A percentile compares a stretch with the other conserved stretches of the same genome.
These are phyloP conservation scores for Callionymus lyra DNA, from an alignment of 2,113 vertebrate species.

Conservation along the genomic window DNA sequence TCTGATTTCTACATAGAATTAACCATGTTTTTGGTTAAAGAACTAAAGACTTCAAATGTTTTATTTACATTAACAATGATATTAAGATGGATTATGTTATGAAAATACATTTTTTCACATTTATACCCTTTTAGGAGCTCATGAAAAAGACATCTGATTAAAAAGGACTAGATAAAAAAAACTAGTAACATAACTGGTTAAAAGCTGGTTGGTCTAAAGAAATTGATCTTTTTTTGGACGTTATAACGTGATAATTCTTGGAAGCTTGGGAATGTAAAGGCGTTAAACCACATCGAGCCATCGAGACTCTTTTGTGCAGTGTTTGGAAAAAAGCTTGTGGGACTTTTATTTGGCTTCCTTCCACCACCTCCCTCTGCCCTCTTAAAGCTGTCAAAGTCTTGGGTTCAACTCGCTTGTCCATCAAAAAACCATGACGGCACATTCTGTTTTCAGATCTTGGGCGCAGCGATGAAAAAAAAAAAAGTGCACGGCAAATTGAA, in stretches of 20 bases:
- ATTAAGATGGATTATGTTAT: too few relatives aligned
- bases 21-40: too few relatives aligned
- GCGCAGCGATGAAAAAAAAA: conserved; percentile 12
- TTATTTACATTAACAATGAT: too few relatives aligned
- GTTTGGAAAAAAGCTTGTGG: conserved; percentile 62
- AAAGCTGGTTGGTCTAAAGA: conserved; percentile 56
- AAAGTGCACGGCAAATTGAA: conserved; percentile 31
- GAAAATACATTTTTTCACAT: too few relatives aligned
- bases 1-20: too few relatives aligned
- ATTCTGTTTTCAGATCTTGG: conserved; percentile 44
- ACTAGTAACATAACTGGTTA: too few relatives aligned
- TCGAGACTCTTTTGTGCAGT: conserved; percentile 37
- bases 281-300: conserved; percentile 60
- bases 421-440: conserved; percentile 57
- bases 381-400: conserved; percentile 42
- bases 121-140: too few relatives aligned
- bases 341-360: conserved; percentile 34
- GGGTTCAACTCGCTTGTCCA: conserved; percentile 56
- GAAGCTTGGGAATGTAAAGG: conserved; percentile 58
- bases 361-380: conserved; percentile 26
- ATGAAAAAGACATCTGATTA: too few relatives aligned
- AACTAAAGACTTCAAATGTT: too few relatives aligned
- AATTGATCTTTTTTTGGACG: conserved; percentile 67
- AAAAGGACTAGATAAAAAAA: too few relatives aligned
- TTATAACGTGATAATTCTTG: conserved; percentile 70